Evolutionary conservation across 2,797 vertebrate genomes (phyloP).

Genomic region (Anas georgica): DNA sequence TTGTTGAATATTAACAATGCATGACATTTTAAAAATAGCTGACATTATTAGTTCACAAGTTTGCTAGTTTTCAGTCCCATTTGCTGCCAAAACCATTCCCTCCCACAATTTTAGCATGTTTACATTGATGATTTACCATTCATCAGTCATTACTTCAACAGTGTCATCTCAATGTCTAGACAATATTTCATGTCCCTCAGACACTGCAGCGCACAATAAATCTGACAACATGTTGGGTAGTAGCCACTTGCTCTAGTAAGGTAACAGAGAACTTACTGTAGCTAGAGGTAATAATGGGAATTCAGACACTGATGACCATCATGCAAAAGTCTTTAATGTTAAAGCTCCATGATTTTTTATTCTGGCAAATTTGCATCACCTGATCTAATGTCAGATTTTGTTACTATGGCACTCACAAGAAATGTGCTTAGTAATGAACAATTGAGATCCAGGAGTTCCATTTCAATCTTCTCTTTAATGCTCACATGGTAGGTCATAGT

Average conservation of each 20-base stretch:
- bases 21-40: neutral
- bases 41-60: neutral
- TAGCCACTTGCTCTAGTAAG: neutral
- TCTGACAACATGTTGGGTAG: neutral
- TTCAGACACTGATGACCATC: neutral
- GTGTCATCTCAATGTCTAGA: neutral
- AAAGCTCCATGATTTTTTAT: neutral
- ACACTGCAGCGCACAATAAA: neutral
- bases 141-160: neutral
- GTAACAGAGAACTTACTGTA: neutral
- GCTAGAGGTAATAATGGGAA: neutral
- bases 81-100: neutral
- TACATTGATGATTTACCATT: neutral
- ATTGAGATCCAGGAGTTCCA: neutral
- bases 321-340: neutral
- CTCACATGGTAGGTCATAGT: neutral
- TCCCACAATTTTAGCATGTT: neutral
- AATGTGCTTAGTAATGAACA: neutral
- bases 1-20: neutral
- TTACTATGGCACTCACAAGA: neutral
- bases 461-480: neutral
- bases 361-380: neutral
- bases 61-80: neutral
- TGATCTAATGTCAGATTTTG: neutral
- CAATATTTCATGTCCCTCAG: neutral